Percentiles rank a stretch among this genome's conserved stretches.
Conservation (phyloP, 2,888 invertebrate genomes). For the Hyposoter didymator region DNA sequence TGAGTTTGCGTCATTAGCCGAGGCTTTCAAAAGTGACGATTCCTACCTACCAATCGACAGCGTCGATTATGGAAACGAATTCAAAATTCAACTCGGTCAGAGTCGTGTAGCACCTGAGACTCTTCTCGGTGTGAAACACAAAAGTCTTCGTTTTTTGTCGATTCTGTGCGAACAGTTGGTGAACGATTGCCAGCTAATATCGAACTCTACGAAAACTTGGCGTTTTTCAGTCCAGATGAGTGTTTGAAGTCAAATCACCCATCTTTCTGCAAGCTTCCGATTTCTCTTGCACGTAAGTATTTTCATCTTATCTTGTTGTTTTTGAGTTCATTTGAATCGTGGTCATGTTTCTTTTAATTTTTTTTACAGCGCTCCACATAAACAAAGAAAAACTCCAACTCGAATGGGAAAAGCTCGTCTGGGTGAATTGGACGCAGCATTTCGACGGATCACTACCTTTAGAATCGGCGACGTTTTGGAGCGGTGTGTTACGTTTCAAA, state of each 20-base stretch:
- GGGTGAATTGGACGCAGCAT: conserved; percentile 21
- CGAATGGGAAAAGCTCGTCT: conserved; percentile 16
- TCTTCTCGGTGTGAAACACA: conserved; percentile 8
- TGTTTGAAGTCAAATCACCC: conserved; percentile 17
- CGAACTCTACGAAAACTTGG: conserved; percentile 4
- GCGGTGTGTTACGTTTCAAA: conserved; percentile 3
- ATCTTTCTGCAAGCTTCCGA: conserved; percentile 11
- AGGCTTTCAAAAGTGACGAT: conserved; percentile 7
- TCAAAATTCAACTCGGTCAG: conserved; percentile 12
- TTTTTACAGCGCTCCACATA: conserved; percentile 15
- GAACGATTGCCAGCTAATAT: conserved; percentile 14
- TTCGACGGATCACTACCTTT: conserved; percentile 2
- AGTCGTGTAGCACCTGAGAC: conserved; percentile 8
- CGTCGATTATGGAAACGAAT: conserved; percentile 19
- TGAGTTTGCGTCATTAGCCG: conserved; percentile 18
- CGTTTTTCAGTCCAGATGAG: conserved; percentile 17
- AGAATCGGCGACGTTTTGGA: conserved; percentile 28
- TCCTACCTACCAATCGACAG: conserved; percentile 22
- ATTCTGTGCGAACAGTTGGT: conserved; percentile 21
- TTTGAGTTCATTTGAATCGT: background rate
- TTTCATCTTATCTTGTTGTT: conserved; percentile 2
- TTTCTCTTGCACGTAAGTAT: conserved; percentile 24
- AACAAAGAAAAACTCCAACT: background rate
- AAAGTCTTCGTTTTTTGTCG: conserved; percentile 14
- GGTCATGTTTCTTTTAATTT: conserved; percentile 16